A percentile compares a stretch with the other conserved stretches of the same genome.
These are phyloP conservation scores for Carposina sasakii DNA, from an alignment of 1,140 invertebrate genomes.

Conservation along the genomic window DNA sequence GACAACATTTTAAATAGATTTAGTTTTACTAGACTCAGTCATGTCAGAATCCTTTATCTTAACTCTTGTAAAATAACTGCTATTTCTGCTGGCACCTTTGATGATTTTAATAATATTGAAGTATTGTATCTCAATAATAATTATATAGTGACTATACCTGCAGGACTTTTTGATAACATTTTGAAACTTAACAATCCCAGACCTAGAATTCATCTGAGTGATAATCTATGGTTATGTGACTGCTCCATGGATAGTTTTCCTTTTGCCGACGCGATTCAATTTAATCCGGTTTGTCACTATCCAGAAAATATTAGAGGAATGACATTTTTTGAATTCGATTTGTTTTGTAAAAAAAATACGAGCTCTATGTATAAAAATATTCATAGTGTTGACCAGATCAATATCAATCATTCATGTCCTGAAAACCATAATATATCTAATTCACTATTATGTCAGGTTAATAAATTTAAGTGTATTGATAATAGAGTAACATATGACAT, in stretches of 20 bases:
- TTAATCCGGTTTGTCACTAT: constrained; percentile 39
- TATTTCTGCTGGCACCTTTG: constrained; percentile 48
- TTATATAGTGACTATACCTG: constrained; percentile 34
- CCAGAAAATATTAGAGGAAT: constrained; percentile 31
- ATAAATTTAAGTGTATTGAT: too few species aligned
- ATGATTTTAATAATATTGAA: constrained; percentile 41
- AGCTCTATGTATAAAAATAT: too few species aligned
- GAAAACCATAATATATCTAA: too few species aligned
- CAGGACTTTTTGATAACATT: constrained; percentile 39
- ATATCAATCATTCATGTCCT: too few species aligned
- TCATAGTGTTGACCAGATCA: too few species aligned
- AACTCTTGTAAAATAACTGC: constrained; percentile 45
- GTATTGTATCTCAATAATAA: constrained; percentile 52
- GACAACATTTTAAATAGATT: constrained; percentile 27
- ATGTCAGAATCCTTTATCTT: constrained; percentile 45
- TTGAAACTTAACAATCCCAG: constrained; percentile 13
- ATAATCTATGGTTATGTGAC: constrained; percentile 51
- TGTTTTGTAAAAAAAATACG: constrained; percentile 26
- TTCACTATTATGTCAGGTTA: too few species aligned
- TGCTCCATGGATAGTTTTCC: constrained; percentile 11
- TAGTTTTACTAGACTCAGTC: constrained; percentile 38
- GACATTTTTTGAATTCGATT: constrained; percentile 39
- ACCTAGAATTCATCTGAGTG: constrained; percentile 43
- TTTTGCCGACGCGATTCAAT: constrained; percentile 23
- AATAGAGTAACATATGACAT: too few species aligned